These are phyloP conservation scores for Gymnosoma rotundatum DNA, from an alignment of 2,888 invertebrate species.

Conservation along the genomic window DNA sequence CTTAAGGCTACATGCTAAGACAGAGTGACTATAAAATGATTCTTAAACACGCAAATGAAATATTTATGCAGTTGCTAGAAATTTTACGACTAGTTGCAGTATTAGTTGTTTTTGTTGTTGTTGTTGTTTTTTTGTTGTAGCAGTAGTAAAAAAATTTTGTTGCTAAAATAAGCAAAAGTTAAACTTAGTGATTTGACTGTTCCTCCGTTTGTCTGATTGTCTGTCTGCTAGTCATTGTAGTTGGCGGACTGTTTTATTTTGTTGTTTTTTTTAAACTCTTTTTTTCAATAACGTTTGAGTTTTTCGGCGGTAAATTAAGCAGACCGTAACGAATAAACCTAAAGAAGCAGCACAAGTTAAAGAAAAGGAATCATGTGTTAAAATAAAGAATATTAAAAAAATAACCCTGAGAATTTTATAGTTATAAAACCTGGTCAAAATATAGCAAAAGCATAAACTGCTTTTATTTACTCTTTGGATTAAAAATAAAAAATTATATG, in stretches of 20 bases:
- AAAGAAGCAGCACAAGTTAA: constrained; percentile 15
- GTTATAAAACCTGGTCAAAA: constrained; percentile 60
- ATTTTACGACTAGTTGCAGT: constrained; percentile 43
- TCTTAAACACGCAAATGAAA: constrained; percentile 79
- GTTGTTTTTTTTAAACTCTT: too few species aligned
- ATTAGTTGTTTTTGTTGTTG: constrained; percentile 28
- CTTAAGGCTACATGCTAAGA: constrained; percentile 77
- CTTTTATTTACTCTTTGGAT: constrained; percentile 11
- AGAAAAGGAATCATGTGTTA: constrained; percentile 30
- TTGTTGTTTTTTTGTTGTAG: constrained; percentile 5
- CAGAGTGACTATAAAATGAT: constrained; percentile 80
- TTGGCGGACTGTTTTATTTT: constrained; percentile 22
- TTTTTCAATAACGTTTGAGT: constrained; percentile 64
- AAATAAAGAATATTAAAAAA: constrained; percentile 38
- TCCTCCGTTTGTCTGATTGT: not conserved
- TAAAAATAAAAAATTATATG: constrained; percentile 7
- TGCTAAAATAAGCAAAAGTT: constrained; percentile 32
- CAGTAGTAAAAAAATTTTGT: constrained; percentile 18
- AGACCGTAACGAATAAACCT: constrained; percentile 75
- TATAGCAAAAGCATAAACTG: constrained; percentile 14
- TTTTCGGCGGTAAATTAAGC: constrained; percentile 74
- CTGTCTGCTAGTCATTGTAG: constrained; percentile 11
- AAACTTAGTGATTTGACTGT: constrained; percentile 3
- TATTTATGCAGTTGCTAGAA: constrained; percentile 74
- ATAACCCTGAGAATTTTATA: constrained; percentile 48